A percentile compares a stretch with the other conserved stretches of the same genome.
Conservation (phyloP, 1,140 invertebrate genomes). For the Drosophila virilis region DNA sequence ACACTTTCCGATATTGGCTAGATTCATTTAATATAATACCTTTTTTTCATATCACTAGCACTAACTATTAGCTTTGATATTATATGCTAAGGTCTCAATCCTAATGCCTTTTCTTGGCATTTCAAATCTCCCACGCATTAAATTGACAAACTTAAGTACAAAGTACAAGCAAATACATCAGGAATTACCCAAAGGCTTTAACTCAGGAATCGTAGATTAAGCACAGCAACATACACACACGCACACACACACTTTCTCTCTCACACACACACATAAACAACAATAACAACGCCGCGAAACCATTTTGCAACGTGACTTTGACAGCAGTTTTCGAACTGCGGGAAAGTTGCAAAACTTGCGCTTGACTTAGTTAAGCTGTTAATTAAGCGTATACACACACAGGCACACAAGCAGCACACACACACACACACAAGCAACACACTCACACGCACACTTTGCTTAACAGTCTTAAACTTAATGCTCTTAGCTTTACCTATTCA, state of each 20-base stretch:
- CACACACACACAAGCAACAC: background rate
- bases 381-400: conserved; percentile 30
- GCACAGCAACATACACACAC: conserved; percentile 33
- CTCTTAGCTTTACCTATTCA: background rate
- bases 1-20: too few relatives aligned
- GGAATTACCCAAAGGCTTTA: conserved; percentile 12
- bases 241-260: conserved; percentile 25
- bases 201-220: background rate
- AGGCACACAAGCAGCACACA: background rate
- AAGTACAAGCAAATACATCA: conserved; percentile 4
- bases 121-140: background rate
- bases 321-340: conserved; percentile 19
- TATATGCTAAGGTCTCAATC: too few relatives aligned
- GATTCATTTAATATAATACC: too few relatives aligned
- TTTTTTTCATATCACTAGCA: too few relatives aligned
- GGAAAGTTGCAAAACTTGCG: conserved; percentile 43
- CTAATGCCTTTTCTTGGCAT: background rate
- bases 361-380: conserved; percentile 49
- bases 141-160: conserved; percentile 9
- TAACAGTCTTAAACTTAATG: too few relatives aligned
- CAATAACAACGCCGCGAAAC: conserved; percentile 26
- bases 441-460: background rate
- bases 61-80: too few relatives aligned
- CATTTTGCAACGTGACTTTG: conserved; percentile 56
- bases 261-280: conserved; percentile 14